A percentile compares a stretch with the other conserved stretches of the same genome.
Evolutionary conservation across 2,888 invertebrate genomes (phyloP).

Genomic region (Ichneumon xanthorius): DNA sequence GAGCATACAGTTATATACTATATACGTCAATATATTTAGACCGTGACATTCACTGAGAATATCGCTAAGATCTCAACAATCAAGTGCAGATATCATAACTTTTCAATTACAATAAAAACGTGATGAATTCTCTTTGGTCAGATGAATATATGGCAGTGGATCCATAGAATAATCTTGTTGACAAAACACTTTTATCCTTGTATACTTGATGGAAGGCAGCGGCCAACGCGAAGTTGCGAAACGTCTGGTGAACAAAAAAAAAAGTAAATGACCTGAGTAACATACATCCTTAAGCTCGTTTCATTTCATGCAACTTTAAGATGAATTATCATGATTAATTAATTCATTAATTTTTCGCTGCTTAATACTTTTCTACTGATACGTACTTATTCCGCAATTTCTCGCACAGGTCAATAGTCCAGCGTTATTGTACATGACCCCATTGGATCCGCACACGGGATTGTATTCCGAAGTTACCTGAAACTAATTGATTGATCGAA

Average conservation of each 20-base stretch:
- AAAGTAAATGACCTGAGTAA: not conserved
- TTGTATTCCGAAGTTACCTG: conserved; percentile 77
- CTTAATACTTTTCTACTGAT: not conserved
- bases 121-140: not conserved
- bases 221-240: conserved; percentile 47
- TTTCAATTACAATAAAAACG: not conserved
- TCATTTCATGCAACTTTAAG: not conserved
- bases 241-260: conserved; percentile 63
- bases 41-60: not conserved
- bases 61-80: not conserved
- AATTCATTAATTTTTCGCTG: not conserved
- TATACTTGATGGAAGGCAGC: conserved; percentile 41
- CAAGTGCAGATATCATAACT: not conserved
- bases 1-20: not conserved
- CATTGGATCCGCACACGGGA: conserved; percentile 79
- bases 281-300: not conserved
- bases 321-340: not conserved
- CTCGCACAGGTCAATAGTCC: conserved; percentile 74
- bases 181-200: conserved; percentile 21
- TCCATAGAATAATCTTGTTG: not conserved
- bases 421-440: conserved; percentile 73
- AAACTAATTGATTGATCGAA: conserved; percentile 24
- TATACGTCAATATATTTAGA: not conserved
- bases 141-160: not conserved
- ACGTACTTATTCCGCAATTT: conserved; percentile 75